These are phyloP conservation scores for Tortricodes alternella DNA, from an alignment of 2,888 invertebrate genomes.

Conservation along the genomic window DNA sequence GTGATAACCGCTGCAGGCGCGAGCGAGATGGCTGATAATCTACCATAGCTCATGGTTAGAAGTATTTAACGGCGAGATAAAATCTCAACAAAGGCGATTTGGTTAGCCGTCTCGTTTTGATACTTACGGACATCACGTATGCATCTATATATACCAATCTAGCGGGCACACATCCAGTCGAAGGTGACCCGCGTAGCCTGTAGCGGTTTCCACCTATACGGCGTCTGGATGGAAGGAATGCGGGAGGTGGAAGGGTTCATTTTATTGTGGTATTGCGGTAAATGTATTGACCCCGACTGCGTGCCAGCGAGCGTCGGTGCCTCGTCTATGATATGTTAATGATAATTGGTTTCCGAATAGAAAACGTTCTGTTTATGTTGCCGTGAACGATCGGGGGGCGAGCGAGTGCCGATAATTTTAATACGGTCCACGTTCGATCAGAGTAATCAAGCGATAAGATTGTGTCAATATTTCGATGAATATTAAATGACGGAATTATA, in stretches of 20 bases:
- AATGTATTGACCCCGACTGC: slow-evolving; percentile 79
- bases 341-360: slow-evolving; percentile 80
- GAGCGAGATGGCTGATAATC: slow-evolving; percentile 71
- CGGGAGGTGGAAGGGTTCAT: slow-evolving; percentile 51
- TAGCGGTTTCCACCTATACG: slow-evolving; percentile 39
- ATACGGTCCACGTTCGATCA: slow-evolving; percentile 52
- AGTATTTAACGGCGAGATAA: slow-evolving; percentile 81
- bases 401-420: slow-evolving; percentile 68
- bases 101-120: slow-evolving; percentile 80
- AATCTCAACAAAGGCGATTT: slow-evolving; percentile 82
- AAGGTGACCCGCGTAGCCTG: slow-evolving; percentile 49
- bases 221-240: slow-evolving; percentile 38
- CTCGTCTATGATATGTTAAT: slow-evolving; percentile 80
- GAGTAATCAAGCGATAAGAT: slow-evolving; percentile 66
- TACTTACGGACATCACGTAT: slow-evolving; percentile 74
- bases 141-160: slow-evolving; percentile 74
- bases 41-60: slow-evolving; percentile 68
- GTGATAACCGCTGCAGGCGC: slow-evolving; percentile 70
- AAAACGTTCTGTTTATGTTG: slow-evolving; percentile 75
- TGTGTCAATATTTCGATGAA: slow-evolving; percentile 47
- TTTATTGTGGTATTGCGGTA: slow-evolving; percentile 60
- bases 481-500: slow-evolving; percentile 28
- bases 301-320: slow-evolving; percentile 74
- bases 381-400: slow-evolving; percentile 61
- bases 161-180: slow-evolving; percentile 50